Conservation (phyloP, 1,140 invertebrate genomes). For the Palaemon carinicauda region DNA sequence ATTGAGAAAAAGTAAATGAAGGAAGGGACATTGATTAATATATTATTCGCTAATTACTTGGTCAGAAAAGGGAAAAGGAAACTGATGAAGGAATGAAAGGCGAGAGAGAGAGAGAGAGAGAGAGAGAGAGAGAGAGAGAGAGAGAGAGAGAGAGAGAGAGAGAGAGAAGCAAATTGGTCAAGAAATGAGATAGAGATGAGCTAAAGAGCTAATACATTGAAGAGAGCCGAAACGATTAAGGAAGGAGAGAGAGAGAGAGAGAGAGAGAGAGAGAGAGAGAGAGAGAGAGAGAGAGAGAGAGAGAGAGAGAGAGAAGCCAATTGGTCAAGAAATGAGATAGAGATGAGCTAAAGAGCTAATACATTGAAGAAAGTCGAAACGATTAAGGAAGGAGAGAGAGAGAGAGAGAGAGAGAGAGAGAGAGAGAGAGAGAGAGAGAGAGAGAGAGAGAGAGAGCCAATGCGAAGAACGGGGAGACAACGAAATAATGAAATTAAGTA, state of each 20-base stretch:
- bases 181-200: background rate
- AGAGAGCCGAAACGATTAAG: no score
- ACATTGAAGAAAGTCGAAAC: background rate
- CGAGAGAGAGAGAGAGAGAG: background rate
- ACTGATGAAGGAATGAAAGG: background rate
- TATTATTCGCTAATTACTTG: no score
- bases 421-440: background rate
- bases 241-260: background rate
- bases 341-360: background rate
- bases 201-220: no score
- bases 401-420: background rate
- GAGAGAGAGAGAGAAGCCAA: background rate
- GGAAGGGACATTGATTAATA: no score
- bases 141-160: background rate
- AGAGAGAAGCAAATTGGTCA: background rate
- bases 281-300: background rate
- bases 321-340: no score
- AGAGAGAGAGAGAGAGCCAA: slow-evolving; percentile 8
- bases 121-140: background rate
- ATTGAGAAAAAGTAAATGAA: no score
- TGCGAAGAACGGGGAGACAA: background rate
- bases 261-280: background rate
- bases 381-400: background rate
- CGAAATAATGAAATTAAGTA: background rate
- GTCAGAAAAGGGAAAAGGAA: background rate